Evolutionary conservation across 2,113 vertebrate genomes (phyloP), one percentile per base, ranked within the genome.

Genomic region (Heterotis niloticus): DNA sequence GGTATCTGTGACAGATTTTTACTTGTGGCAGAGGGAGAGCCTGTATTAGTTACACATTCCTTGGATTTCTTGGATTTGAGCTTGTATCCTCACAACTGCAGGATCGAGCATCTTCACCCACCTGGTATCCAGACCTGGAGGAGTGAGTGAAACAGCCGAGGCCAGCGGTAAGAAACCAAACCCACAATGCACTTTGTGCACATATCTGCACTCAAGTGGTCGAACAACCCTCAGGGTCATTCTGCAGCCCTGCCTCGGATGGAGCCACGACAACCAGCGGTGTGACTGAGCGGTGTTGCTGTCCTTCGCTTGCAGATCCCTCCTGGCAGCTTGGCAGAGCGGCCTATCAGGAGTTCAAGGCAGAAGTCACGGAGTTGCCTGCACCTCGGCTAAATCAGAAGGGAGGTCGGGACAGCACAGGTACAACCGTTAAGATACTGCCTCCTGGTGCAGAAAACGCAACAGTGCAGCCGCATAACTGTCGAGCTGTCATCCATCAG

Each of bases 301-400:
- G 56, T 57, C n/a, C 62, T 20, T n/a, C 29, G 54, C 54, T 78
- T 24, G 13, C 77, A 92, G 91, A 92, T 82, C 85, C 91, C 1
- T 80, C 81, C 1, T 96, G 94, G 95, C 88, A 90, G 77, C 68
- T 86, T 0, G 88, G 91, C 75, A 69, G 79, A 1, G 5, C 88
- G 12, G 80, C 88, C 54, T 97, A 94, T 87, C 96, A 95, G 86
- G 96, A 98, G 88, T 81, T 97, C 83, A 96, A 96, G 87, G 95
- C 96, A 0, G 94, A 94, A 71, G 89, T 95, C 77, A 95, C 92
- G 0, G 96, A 96, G 85, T 84, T 98, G 2, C 92, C 95, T 0
- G 95, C 92, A 16, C 92, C 94, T 52, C 65, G 23, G 59, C 77
- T 18, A 10, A 79, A 92, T 80, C 87, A 91, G 23, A 90, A 89